Conservation (phyloP, 2,113 vertebrate genomes). For the Pterocles gutturalis region DNA sequence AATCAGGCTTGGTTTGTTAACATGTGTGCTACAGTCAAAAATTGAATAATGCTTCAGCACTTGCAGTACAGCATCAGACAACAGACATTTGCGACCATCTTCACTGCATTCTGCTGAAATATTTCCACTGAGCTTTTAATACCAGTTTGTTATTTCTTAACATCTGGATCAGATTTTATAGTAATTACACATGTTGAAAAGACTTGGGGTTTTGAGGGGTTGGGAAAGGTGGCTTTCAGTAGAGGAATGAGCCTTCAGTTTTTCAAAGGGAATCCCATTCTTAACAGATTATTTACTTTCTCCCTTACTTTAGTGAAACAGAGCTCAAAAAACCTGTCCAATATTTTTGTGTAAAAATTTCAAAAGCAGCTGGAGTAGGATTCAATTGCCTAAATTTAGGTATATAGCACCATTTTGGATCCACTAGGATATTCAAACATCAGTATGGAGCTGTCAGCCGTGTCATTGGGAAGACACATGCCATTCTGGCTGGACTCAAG, state of each 20-base stretch:
- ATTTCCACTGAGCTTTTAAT: background rate
- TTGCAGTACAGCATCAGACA: background rate
- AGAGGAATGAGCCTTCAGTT: background rate
- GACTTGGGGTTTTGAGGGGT: background rate
- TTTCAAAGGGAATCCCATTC: slow-evolving; percentile 2
- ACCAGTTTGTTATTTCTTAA: background rate
- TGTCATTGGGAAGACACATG: background rate
- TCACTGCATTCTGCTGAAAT: background rate
- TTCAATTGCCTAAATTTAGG: background rate
- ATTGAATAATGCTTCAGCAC: background rate
- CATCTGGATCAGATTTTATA: slow-evolving; percentile 33
- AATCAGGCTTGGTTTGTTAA: background rate
- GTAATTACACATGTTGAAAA: slow-evolving; percentile 22
- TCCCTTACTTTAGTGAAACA: background rate
- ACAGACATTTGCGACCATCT: background rate
- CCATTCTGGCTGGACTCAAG: background rate
- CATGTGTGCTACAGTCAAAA: background rate
- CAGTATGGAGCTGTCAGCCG: background rate
- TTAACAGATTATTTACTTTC: slow-evolving; percentile 1
- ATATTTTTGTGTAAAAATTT: background rate
- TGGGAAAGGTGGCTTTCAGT: background rate
- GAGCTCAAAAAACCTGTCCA: background rate
- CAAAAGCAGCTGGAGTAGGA: background rate
- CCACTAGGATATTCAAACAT: background rate
- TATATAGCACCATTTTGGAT: background rate